Evolutionary conservation across 2,888 invertebrate species (phyloP), one percentile per base, ranked within the genome.

Genomic region (Parelbella ahira): DNA sequence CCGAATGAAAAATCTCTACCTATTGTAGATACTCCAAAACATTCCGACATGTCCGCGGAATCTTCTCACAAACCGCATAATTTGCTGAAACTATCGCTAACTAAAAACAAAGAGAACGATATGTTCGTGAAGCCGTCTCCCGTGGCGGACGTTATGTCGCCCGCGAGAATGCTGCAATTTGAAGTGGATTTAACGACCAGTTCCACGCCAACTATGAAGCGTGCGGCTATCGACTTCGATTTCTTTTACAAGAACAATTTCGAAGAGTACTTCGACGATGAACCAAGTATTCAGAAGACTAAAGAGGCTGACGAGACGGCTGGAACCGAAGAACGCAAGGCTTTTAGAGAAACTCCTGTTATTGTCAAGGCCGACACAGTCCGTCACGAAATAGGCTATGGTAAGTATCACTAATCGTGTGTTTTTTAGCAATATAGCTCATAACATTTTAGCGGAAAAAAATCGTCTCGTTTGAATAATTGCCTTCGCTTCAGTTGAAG

Each of bases 91-190:
- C 50, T 82, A 38, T 69, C 80, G 4, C 44, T 83, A 11, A 51
- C 63, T 11, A 80, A 75, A 50, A 74, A 70, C 36, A 66, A 59
- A 41, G 73, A 80, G 10, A 56, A 60, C 33, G 77, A 83, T 53
- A 44, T 53, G 19, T 87, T 86, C 45, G 72, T 78, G 0, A 84
- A 70, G 33, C 86, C 87, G 1, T 82, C 84, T 10, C 81, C 83
- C 1, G 59, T 82, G 0, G 45, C 56, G 8, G 87, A 83, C 28
- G 47, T 77, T 9, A 83, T 86, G 82, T 86, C 86, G 20, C 86
- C 87, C 4, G 87, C 87, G 8, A 76, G 60, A 66, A 84, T 84
- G 83, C 56, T 87, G 33, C 84, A 86, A 65, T 87, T 78, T 10
- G 79, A 83, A 63, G 53, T 84, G 8, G 76, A 79, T 30, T 34